These are phyloP conservation scores for Pseudomyrmex pallidus DNA, from an alignment of 1,140 invertebrate genomes.

Conservation along the genomic window DNA sequence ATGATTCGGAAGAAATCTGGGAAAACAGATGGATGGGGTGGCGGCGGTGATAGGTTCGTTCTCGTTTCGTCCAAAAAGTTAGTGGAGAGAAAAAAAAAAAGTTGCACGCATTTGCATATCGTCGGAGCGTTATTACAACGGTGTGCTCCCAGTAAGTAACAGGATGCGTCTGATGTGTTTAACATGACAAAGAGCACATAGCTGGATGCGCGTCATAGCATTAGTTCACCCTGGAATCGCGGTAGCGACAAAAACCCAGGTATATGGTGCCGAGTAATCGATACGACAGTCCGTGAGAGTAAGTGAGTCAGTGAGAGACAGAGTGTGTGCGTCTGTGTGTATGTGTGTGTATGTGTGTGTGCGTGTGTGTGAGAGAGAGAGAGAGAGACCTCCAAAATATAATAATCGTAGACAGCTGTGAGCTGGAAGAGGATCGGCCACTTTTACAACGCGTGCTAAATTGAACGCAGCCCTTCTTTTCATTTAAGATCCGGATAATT, in stretches of 20 bases:
- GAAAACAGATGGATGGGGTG: too few species aligned
- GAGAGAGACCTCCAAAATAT: slow-evolving; percentile 66
- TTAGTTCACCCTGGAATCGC: slow-evolving; percentile 63
- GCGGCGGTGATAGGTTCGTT: too few species aligned
- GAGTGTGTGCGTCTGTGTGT: neutral
- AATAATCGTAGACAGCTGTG: slow-evolving; percentile 74
- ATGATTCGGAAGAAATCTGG: too few species aligned
- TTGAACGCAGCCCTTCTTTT: slow-evolving; percentile 58
- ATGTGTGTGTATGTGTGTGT: neutral
- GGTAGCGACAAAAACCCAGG: slow-evolving; percentile 70
- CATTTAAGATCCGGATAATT: slow-evolving; percentile 60
- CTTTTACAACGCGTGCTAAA: slow-evolving; percentile 70
- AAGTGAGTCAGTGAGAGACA: slow-evolving; percentile 22
- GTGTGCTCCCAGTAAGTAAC: slow-evolving; percentile 54
- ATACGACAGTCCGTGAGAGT: slow-evolving; percentile 6
- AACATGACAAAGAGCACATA: slow-evolving; percentile 71
- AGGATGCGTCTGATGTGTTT: slow-evolving; percentile 72
- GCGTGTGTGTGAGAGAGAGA: slow-evolving; percentile 1
- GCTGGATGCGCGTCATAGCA: slow-evolving; percentile 66
- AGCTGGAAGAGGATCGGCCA: slow-evolving; percentile 65
- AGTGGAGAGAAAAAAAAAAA: neutral
- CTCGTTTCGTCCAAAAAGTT: too few species aligned
- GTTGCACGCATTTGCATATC: neutral
- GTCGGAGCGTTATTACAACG: slow-evolving; percentile 24
- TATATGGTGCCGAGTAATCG: slow-evolving; percentile 68